Evolutionary conservation across 2,113 vertebrate species (phyloP), one percentile per base, ranked within the genome.

Genomic region (human (Homo sapiens)): DNA sequence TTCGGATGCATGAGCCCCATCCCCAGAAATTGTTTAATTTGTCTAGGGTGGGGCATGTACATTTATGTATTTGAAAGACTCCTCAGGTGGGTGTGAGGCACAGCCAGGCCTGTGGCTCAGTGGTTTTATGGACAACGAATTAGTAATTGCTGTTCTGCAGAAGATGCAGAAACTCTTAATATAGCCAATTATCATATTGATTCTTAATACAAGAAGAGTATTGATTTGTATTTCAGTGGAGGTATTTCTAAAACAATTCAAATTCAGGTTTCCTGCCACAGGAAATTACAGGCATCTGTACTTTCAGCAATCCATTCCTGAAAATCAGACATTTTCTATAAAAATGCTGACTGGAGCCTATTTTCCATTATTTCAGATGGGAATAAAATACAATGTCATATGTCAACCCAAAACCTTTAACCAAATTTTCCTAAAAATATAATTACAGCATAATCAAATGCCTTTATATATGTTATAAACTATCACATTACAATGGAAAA

Each of bases 201-300:
- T 95, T 80, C 43, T 90, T 88, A 68, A 83, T 78, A 81, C 40
- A 89, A 91, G 76, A 90, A 22, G 14, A 68, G 10, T 87, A 79
- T 85, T 68, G 86, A 96, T 72, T 89, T 78, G 32, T 82, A 86
- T 85, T 91, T 96, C 66, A 94, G 79, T 81, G 35, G 61, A 90
- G 73, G 45, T 45, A 85, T 82, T 86, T 86, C 86, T 79, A 91
- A 94, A 95, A 59, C 55, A 78, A 78, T 64, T 94, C 30, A 70
- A 89, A 50, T 88, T 92, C 57, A 86, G 45, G 57, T 93, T 93
- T 93, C 30, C 66, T 81, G 59, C 23, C 45, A 93, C 30, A 30
- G 40, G 75, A 87, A 72, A 64, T 79, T 66, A 68, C 4, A 90
- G 70, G n/a, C 30, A 66, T 89, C 87, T 95, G 18, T 72, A 84